Conservation (phyloP, 1,140 invertebrate species). For the Penaeus japonicus region DNA sequence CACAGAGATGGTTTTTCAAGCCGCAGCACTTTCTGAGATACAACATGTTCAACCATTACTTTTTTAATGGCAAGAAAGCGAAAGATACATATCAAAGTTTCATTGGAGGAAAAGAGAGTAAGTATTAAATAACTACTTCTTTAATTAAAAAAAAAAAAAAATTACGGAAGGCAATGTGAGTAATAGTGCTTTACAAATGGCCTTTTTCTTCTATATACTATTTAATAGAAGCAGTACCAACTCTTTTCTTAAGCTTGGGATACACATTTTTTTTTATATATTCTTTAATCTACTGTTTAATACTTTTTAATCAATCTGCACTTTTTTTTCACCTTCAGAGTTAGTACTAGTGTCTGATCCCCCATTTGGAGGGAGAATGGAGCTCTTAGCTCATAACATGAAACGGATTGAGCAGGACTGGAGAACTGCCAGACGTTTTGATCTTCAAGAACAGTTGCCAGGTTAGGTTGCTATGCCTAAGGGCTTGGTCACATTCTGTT, state of each 20-base stretch:
- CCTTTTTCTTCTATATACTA: not conserved
- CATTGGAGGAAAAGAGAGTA: slow-evolving; percentile 68
- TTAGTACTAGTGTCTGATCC: slow-evolving; percentile 82
- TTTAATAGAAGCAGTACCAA: not conserved
- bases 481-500: too few species aligned
- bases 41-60: slow-evolving; percentile 90
- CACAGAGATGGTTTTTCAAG: slow-evolving; percentile 74
- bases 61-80: slow-evolving; percentile 73
- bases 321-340: slow-evolving; percentile 25
- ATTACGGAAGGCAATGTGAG: not conserved
- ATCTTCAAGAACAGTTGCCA: slow-evolving; percentile 10
- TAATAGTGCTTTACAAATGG: not conserved
- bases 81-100: slow-evolving; percentile 71
- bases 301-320: not conserved
- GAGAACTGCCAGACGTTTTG: slow-evolving; percentile 34
- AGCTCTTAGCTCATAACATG: slow-evolving; percentile 77
- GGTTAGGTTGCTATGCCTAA: slow-evolving; percentile 8
- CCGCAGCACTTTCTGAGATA: slow-evolving; percentile 78
- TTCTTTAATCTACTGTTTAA: not conserved
- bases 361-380: slow-evolving; percentile 86
- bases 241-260: not conserved
- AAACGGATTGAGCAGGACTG: slow-evolving; percentile 70
- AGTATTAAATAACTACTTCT: slow-evolving; percentile 56
- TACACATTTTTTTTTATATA: not conserved
- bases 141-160: not conserved